These are phyloP conservation scores for Schizothorax lantsangensis DNA, from an alignment of 2,797 vertebrate species.

Conservation along the genomic window DNA sequence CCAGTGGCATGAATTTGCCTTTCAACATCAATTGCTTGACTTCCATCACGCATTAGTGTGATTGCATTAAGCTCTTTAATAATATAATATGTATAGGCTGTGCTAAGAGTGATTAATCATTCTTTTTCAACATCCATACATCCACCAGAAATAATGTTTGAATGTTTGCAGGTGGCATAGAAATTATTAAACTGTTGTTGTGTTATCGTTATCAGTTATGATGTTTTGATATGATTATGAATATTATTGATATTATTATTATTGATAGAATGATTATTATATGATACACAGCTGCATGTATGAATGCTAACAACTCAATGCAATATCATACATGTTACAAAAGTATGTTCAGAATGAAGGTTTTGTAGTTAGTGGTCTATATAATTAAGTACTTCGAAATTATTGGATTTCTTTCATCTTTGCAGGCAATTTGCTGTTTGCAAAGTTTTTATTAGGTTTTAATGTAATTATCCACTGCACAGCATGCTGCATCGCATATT, in stretches of 20 bases:
- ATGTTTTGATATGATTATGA: constrained; percentile 4
- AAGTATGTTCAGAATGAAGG: neutral
- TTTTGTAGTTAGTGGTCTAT: neutral
- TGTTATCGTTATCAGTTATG: neutral
- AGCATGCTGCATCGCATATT: constrained; percentile 72
- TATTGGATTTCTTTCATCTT: neutral
- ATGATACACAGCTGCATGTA: neutral
- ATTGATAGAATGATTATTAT: constrained; percentile 2
- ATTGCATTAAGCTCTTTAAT: constrained; percentile 36
- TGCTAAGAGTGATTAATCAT: neutral
- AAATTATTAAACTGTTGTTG: neutral
- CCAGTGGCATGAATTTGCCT: constrained; percentile 23
- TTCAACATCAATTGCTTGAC: neutral
- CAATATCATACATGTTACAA: neutral
- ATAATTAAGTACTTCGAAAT: neutral
- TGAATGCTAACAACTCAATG: neutral
- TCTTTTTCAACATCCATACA: constrained; percentile 37
- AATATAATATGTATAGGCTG: constrained; percentile 5
- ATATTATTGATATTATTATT: neutral
- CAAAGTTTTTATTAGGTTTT: constrained; percentile 30
- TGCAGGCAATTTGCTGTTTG: constrained; percentile 15
- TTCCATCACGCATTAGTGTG: constrained; percentile 6
- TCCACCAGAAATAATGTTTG: neutral
- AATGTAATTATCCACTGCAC: constrained; percentile 33
- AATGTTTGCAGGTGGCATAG: neutral